Evolutionary conservation across 2,888 invertebrate genomes (phyloP).

Genomic region (Noctua janthina): DNA sequence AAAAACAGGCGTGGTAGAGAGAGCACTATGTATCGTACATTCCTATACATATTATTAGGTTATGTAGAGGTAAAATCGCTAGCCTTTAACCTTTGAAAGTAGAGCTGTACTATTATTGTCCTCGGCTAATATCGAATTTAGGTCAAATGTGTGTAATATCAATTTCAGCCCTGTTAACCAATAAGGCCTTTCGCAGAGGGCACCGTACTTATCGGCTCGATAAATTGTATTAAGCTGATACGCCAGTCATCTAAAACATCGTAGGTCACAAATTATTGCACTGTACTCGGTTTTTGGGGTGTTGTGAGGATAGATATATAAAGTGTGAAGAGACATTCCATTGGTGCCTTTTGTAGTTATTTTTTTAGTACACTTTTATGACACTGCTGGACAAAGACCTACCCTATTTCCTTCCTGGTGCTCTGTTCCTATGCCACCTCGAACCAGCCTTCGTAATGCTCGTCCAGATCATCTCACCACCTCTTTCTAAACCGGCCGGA

Average conservation of each 20-base stretch:
- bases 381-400: not conserved
- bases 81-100: conserved; percentile 52
- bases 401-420: not conserved
- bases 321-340: not conserved
- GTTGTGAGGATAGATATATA: not conserved
- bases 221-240: not conserved
- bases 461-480: not conserved
- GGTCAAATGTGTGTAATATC: conserved; percentile 51
- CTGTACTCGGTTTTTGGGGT: not conserved
- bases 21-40: conserved; percentile 7
- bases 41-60: conserved; percentile 6
- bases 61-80: conserved; percentile 19
- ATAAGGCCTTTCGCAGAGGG: not conserved
- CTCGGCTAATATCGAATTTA: conserved; percentile 37
- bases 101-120: conserved; percentile 47
- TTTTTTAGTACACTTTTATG: not conserved
- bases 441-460: not conserved
- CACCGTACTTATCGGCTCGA: not conserved
- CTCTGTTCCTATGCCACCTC: not conserved
- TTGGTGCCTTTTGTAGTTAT: not conserved
- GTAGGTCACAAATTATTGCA: not conserved
- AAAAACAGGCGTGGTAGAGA: conserved; percentile 1
- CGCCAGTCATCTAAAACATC: not conserved
- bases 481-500: not conserved
- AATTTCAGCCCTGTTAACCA: conserved; percentile 24